Evolutionary conservation across 2,888 invertebrate species (phyloP).

Genomic region (Caenorhabditis angaria): DNA sequence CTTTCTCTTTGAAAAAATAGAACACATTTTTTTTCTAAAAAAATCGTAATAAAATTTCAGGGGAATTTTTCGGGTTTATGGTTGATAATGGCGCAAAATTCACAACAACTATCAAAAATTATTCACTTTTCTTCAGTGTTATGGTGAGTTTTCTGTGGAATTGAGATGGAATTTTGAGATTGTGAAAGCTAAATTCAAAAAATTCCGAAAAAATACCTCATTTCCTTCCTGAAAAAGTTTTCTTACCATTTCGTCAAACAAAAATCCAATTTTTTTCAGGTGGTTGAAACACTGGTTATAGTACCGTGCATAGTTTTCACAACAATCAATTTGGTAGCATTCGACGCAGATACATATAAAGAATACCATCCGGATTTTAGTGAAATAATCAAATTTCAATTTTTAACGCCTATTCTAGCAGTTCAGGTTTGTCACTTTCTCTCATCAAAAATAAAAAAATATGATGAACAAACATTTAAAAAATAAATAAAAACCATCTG

Average conservation of each 20-base stretch:
- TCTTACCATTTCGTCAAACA: no score
- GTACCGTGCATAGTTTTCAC: neutral
- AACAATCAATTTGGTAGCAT: neutral
- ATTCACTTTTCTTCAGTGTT: neutral
- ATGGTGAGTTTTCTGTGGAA: neutral
- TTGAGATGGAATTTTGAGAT: no score
- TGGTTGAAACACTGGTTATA: neutral
- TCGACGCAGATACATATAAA: neutral
- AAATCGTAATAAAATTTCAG: neutral
- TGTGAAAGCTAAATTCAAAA: no score
- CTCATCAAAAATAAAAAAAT: neutral
- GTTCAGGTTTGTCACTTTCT: neutral
- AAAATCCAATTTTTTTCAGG: neutral
- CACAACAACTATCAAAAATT: neutral
- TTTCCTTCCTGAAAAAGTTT: no score
- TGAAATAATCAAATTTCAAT: neutral
- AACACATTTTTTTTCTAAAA: neutral
- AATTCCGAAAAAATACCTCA: neutral
- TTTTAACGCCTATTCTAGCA: neutral
- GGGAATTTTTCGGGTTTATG: neutral
- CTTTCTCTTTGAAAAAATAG: neutral
- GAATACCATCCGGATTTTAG: neutral
- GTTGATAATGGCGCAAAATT: neutral
- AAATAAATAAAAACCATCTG: neutral
- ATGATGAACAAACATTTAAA: neutral